These are phyloP conservation scores for Ostrea denselamellosa DNA, from an alignment of 1,140 invertebrate species.

Conservation along the genomic window DNA sequence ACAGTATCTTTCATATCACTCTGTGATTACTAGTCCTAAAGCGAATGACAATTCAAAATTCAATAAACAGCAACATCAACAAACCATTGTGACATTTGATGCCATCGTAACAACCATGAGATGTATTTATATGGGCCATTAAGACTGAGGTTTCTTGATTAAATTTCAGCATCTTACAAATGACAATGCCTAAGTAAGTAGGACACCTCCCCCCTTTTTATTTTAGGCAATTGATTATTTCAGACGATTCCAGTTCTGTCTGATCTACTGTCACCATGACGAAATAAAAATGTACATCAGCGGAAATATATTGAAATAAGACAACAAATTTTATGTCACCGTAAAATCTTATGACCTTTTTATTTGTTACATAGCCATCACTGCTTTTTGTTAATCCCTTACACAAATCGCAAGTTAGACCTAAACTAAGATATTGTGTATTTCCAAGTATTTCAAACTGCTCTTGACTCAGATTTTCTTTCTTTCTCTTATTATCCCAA, in stretches of 20 bases:
- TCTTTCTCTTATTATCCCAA: no score
- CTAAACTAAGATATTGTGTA: no score
- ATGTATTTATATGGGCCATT: constrained; percentile 22
- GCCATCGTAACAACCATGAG: not conserved
- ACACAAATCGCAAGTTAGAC: not conserved
- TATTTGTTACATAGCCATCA: constrained; percentile 13
- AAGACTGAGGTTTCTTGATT: not conserved
- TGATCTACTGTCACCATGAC: not conserved
- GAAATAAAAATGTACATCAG: not conserved
- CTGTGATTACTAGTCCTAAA: not conserved
- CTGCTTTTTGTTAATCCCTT: not conserved
- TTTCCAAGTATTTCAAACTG: no score
- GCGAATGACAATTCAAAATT: constrained; percentile 25
- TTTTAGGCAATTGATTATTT: constrained; percentile 5
- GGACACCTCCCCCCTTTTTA: not conserved
- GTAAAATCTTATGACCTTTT: constrained; percentile 16
- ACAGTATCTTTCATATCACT: not conserved
- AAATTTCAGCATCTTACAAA: constrained; percentile 32
- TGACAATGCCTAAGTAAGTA: not conserved
- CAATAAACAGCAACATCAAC: constrained; percentile 21
- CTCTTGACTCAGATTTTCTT: no score
- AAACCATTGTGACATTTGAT: constrained; percentile 27
- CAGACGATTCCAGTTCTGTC: not conserved
- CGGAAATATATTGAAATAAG: constrained; percentile 8
- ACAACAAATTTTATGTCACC: constrained; percentile 22